Conservation (phyloP, 2,888 invertebrate species). For the Nysson spinosus region DNA sequence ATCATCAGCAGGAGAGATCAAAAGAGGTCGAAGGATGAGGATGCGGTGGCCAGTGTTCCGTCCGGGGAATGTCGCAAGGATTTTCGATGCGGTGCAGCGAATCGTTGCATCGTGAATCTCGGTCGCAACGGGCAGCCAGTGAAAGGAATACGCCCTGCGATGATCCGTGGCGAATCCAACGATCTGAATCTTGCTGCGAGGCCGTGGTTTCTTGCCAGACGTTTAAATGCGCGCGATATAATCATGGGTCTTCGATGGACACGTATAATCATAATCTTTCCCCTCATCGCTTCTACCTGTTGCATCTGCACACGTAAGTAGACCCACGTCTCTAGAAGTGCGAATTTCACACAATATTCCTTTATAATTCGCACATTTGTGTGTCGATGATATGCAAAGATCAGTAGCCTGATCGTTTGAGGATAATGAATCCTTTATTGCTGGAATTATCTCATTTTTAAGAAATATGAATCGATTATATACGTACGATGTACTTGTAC, state of each 20-base stretch:
- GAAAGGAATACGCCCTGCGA: constrained; percentile 74
- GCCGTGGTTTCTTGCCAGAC: constrained; percentile 26
- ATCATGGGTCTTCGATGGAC: constrained; percentile 46
- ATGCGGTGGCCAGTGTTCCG: constrained; percentile 27
- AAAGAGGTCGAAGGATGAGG: constrained; percentile 25
- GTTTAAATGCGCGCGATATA: constrained; percentile 42
- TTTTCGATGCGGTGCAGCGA: constrained; percentile 48
- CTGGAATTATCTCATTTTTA: no score
- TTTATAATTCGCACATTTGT: no score
- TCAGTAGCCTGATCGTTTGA: no score
- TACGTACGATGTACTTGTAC: no score
- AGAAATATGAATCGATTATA: no score
- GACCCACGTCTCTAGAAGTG: neutral
- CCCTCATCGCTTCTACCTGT: neutral
- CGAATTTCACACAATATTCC: no score
- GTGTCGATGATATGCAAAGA: no score
- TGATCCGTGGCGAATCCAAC: constrained; percentile 66
- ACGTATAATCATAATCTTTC: constrained; percentile 13
- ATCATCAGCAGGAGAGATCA: neutral
- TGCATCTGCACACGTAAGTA: neutral
- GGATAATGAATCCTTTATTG: no score
- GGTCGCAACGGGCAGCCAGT: constrained; percentile 51
- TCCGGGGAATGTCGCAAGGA: constrained; percentile 57
- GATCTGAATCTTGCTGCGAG: constrained; percentile 50
- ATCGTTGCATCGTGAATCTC: constrained; percentile 48